phyloP scores from a whole-genome alignment of 2,113 vertebrate species.

The Sula dactylatra region DNA sequence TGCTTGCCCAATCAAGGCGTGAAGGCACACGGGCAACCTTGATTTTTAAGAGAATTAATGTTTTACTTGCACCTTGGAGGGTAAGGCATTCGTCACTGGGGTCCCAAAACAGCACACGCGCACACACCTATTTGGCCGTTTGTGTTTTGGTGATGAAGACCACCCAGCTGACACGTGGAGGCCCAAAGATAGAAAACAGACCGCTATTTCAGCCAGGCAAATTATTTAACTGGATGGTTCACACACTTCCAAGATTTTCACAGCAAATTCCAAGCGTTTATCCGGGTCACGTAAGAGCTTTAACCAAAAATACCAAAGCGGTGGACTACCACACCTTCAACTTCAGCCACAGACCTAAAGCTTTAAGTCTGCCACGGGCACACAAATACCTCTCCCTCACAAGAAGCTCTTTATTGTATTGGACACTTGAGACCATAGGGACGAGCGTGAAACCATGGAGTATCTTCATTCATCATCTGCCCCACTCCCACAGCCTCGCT shows the following conservation, averaged over 20 bases:
- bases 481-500: conserved; percentile 71
- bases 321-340: neutral
- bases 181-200: neutral
- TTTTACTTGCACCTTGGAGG: neutral
- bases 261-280: conserved; percentile 5
- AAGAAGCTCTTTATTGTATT: conserved; percentile 8
- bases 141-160: neutral
- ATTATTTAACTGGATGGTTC: neutral
- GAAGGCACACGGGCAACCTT: neutral
- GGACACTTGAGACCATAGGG: conserved; percentile 71
- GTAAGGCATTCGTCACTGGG: neutral
- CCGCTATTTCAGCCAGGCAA: neutral
- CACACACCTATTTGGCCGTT: neutral
- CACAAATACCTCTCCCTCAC: conserved; percentile 23
- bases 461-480: conserved; percentile 83
- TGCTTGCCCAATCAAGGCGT: neutral
- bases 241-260: neutral
- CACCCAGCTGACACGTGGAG: neutral
- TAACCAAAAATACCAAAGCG: conserved; percentile 2
- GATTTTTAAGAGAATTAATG: neutral
- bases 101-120: accelerated
- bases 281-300: neutral
- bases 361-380: neutral
- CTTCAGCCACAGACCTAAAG: conserved; percentile 10
- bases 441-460: conserved; percentile 69